Conservation (phyloP, 2,113 vertebrate genomes). For the Ptilorrhoa leucosticta region DNA sequence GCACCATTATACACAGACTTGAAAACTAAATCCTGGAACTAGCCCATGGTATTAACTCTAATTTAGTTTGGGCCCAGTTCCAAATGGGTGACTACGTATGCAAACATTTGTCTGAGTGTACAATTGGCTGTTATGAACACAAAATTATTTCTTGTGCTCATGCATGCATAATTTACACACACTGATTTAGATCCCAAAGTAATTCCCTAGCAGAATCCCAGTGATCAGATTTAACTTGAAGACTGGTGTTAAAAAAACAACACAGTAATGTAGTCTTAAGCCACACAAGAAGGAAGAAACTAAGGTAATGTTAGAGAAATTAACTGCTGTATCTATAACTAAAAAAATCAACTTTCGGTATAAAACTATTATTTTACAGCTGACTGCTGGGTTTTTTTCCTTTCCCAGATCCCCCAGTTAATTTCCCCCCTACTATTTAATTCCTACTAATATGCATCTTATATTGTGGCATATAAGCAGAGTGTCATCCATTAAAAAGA, state of each 20-base stretch:
- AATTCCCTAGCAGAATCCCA: background rate
- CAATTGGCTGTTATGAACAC: slow-evolving; percentile 35
- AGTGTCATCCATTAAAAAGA: background rate
- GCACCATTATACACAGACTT: background rate
- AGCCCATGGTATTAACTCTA: background rate
- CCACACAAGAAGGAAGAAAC: background rate
- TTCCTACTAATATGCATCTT: background rate
- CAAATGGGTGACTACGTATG: slow-evolving; percentile 26
- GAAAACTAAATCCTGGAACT: slow-evolving; percentile 7
- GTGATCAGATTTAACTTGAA: background rate
- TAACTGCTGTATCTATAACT: background rate
- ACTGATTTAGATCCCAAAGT: slow-evolving; percentile 6
- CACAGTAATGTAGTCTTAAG: background rate
- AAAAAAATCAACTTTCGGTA: background rate
- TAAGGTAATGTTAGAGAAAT: background rate
- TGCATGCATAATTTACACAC: slow-evolving; percentile 13
- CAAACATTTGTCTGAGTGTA: slow-evolving; percentile 1
- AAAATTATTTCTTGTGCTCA: slow-evolving; percentile 5
- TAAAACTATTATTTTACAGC: background rate
- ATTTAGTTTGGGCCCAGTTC: slow-evolving; percentile 21
- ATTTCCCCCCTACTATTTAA: background rate
- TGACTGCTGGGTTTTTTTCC: background rate
- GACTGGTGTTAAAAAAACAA: background rate
- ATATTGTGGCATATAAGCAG: background rate
- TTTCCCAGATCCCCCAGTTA: background rate